Percentiles rank a stretch among this genome's conserved stretches.
Conservation (phyloP, 2,888 invertebrate genomes). For the Acronicta leporina region DNA sequence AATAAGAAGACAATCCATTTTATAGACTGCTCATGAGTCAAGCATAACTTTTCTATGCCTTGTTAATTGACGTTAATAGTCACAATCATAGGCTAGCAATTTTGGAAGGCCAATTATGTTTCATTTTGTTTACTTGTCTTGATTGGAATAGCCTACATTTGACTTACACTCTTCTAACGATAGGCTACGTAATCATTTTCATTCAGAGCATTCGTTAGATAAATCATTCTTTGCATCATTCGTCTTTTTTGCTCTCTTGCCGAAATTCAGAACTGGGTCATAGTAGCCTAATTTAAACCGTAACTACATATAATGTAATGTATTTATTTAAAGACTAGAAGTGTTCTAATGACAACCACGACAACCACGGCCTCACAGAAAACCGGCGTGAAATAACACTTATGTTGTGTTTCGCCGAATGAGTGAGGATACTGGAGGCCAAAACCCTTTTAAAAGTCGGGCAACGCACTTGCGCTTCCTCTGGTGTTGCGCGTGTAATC, state of each 20-base stretch:
- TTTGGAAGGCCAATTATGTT: constrained; percentile 59
- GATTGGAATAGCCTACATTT: constrained; percentile 58
- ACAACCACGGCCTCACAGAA: too few relatives aligned
- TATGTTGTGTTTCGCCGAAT: too few relatives aligned
- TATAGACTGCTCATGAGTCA: constrained; percentile 52
- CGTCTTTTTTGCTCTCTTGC: constrained; percentile 11
- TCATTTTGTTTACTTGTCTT: constrained; percentile 56
- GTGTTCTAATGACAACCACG: too few relatives aligned
- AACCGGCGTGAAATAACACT: too few relatives aligned
- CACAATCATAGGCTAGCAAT: constrained; percentile 57
- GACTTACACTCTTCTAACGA: constrained; percentile 47
- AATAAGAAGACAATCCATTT: constrained; percentile 44
- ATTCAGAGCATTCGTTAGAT: constrained; percentile 37
- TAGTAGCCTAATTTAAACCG: too few relatives aligned
- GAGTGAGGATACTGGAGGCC: too few relatives aligned
- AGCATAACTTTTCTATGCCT: constrained; percentile 52
- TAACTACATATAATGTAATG: too few relatives aligned
- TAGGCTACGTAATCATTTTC: constrained; percentile 46
- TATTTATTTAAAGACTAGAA: too few relatives aligned
- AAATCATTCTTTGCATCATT: constrained; percentile 11
- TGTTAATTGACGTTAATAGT: constrained; percentile 58
- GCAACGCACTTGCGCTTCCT: too few relatives aligned
- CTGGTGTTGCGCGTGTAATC: too few relatives aligned
- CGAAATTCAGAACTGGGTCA: constrained; percentile 8
- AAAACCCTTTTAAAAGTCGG: too few relatives aligned